phyloP scores from a whole-genome alignment of 2,888 invertebrate genomes.

The Apomyelois bistriatella region DNA sequence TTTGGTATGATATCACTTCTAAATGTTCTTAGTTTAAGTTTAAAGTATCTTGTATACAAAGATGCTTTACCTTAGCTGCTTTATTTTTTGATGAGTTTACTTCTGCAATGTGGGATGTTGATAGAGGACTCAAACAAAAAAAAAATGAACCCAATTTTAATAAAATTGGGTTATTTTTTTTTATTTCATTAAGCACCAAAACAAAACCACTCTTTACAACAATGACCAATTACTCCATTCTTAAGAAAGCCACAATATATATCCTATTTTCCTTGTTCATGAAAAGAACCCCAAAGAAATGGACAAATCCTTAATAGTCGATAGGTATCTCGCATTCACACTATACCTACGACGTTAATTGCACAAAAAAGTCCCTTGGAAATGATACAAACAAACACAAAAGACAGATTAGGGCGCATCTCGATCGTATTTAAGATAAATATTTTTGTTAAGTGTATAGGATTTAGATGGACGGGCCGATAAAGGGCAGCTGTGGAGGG shows the following conservation, averaged over 20 bases:
- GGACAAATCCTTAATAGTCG: constrained; percentile 35
- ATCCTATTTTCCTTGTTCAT: constrained; percentile 10
- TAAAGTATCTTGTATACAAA: too few relatives aligned
- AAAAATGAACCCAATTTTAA: too few relatives aligned
- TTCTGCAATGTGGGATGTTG: too few relatives aligned
- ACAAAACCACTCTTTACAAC: background rate
- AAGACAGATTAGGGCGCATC: constrained; percentile 73
- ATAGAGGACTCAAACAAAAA: too few relatives aligned
- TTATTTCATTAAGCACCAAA: too few relatives aligned
- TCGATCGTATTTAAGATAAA: constrained; percentile 77
- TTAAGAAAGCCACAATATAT: background rate
- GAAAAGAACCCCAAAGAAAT: constrained; percentile 41
- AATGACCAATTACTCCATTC: constrained; percentile 1
- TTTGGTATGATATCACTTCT: too few relatives aligned
- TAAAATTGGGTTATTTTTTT: too few relatives aligned
- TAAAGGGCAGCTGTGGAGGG: constrained; percentile 66
- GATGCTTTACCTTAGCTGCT: too few relatives aligned
- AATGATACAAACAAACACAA: constrained; percentile 68
- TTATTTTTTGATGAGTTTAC: too few relatives aligned
- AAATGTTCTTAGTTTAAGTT: too few relatives aligned
- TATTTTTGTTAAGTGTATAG: constrained; percentile 72
- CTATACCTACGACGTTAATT: constrained; percentile 66
- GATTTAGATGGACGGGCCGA: constrained; percentile 67
- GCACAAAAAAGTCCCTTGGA: constrained; percentile 66
- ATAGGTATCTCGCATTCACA: constrained; percentile 51